A percentile compares a stretch with the other conserved stretches of the same genome.
Evolutionary conservation across 2,113 vertebrate species (phyloP).

Genomic region (Myrmecobius fasciatus): DNA sequence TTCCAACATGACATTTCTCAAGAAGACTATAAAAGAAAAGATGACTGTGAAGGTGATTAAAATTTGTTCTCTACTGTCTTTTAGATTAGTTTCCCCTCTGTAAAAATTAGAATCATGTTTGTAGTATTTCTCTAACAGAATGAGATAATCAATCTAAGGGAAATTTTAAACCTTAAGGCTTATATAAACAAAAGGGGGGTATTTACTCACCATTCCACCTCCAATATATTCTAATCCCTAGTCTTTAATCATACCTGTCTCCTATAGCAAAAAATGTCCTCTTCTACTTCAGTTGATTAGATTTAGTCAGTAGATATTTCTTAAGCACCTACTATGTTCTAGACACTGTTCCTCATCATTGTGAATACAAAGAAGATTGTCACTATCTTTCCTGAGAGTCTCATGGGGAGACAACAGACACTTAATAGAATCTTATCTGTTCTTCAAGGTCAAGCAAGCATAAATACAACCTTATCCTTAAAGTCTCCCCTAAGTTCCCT

Average conservation of each 20-base stretch:
- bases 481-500: background rate
- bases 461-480: background rate
- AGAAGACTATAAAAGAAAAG: background rate
- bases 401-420: background rate
- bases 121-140: background rate
- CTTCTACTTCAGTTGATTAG: background rate
- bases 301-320: background rate
- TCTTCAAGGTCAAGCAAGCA: background rate
- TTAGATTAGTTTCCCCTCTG: background rate
- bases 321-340: background rate
- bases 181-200: background rate
- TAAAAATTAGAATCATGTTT: background rate
- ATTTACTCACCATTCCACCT: background rate
- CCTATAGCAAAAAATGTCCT: background rate
- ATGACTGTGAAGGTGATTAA: background rate
- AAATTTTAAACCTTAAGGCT: background rate
- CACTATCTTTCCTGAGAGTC: background rate
- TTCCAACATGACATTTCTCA: background rate
- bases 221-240: background rate
- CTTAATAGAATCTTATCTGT: background rate
- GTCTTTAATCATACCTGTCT: background rate
- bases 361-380: background rate
- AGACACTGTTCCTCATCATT: background rate
- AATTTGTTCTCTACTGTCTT: background rate
- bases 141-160: background rate